These are phyloP conservation scores for honey bee (Apis mellifera) DNA, from an alignment of 1,140 invertebrate genomes.

Conservation along the genomic window DNA sequence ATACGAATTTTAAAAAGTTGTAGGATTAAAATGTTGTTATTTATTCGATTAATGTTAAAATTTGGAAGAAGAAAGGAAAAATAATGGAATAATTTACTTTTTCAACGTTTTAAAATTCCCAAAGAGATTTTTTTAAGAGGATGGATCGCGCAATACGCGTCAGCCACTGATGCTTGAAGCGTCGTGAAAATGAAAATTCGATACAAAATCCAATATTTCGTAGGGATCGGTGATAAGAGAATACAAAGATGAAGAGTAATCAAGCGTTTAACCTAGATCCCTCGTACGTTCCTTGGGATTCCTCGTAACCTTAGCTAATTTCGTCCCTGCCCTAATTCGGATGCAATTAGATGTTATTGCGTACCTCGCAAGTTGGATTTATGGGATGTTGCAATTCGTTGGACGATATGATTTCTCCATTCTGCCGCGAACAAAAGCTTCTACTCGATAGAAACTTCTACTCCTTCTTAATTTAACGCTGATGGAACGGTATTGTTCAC, in stretches of 20 bases:
- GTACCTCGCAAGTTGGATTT: background rate
- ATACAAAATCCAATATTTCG: slow-evolving; percentile 33
- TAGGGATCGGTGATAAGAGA: background rate
- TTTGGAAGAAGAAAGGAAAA: too few species aligned
- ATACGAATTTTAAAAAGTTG: background rate
- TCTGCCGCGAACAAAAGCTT: background rate
- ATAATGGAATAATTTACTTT: background rate
- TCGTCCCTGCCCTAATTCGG: slow-evolving; percentile 24
- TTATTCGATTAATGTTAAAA: too few species aligned
- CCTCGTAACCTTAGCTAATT: slow-evolving; percentile 15
- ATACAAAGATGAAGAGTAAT: slow-evolving; percentile 28
- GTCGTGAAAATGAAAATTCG: slow-evolving; percentile 32
- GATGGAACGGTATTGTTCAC: slow-evolving; percentile 35
- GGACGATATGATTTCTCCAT: background rate
- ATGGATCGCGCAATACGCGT: background rate
- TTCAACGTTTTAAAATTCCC: background rate
- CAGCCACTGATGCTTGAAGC: background rate
- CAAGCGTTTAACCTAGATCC: slow-evolving; percentile 38
- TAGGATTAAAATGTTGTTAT: background rate
- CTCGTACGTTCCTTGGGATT: background rate
- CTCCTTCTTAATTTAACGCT: slow-evolving; percentile 46
- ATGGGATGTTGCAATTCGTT: background rate
- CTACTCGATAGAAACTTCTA: slow-evolving; percentile 15
- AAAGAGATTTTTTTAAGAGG: background rate
- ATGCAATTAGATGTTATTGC: slow-evolving; percentile 36